Base-by-base conservation (phyloP, 2,797 vertebrate genomes). In the Clarias platycephalus region DNA sequence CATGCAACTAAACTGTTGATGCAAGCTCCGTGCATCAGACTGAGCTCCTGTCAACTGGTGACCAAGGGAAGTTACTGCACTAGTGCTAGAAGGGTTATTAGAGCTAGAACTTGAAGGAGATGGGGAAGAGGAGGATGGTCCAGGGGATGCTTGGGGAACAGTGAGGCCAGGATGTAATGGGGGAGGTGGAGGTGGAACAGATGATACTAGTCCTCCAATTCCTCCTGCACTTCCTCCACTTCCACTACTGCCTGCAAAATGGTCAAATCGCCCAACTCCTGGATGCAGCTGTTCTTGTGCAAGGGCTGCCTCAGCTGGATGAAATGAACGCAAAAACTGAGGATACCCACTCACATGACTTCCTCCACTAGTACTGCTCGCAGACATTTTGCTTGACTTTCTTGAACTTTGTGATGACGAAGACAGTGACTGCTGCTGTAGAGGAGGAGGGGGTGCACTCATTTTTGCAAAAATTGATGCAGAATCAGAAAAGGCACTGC, bases 1-100 rank as follows among this genome's bases (percentile, higher is more conserved):
- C 95, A 96, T 96, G 92, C 95, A 96, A 90, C 95, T 96, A 92
- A 96, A 96, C 66, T 96, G 95, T 92, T 96, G 95, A 91, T 96
- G 95, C 91, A 96, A 94, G 92, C 95, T 96, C 20, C 95, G 94
- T 87, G 95, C 95, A 90, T 96, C 95, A 91, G 95, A 94, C 90
- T 95, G 95, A 90, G 95, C 91, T 88, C 95, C 95, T 91, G 95
- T 92, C 85, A 96, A 90, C 85, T 96, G 95, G 92, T 96, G 95
- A 83, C 95, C 94, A 62, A 96, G 90, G 4, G 96, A 95, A 31
- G 94, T 96, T 88, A 95, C 95, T 10, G 93, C 93, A 88, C 95
- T 96, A 64, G 95, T 97, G 78, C 93, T 95, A 81, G 95, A 92
- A 9, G 95, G 95, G 44, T 95, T 96, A 87, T 95, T 96, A 87